Evolutionary conservation across 2,797 vertebrate genomes (phyloP).

Genomic region (Cyclopterus lumpus): DNA sequence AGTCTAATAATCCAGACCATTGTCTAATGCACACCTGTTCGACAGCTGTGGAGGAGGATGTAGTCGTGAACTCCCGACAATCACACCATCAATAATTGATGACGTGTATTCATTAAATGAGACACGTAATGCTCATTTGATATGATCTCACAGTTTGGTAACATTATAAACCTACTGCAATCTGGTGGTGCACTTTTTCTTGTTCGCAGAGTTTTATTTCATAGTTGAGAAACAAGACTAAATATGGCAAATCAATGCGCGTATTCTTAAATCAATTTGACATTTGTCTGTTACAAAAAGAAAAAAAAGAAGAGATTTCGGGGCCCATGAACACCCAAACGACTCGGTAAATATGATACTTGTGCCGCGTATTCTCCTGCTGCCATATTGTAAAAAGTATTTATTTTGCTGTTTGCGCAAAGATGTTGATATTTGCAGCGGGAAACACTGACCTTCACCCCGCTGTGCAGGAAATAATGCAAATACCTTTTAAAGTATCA

Average conservation of each 20-base stretch:
- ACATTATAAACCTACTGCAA: not conserved
- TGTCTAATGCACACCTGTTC: not conserved
- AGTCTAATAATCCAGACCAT: not conserved
- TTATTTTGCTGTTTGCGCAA: slow-evolving; percentile 59
- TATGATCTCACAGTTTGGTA: not conserved
- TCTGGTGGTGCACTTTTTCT: not conserved
- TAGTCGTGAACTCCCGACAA: not conserved
- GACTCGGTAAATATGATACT: slow-evolving; percentile 29
- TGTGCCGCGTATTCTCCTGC: slow-evolving; percentile 45
- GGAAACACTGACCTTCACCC: slow-evolving; percentile 62
- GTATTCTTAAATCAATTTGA: not conserved
- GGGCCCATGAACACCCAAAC: slow-evolving; percentile 27
- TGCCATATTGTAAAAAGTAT: slow-evolving; percentile 37
- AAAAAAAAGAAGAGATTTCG: slow-evolving; percentile 11
- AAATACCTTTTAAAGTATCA: slow-evolving; percentile 60
- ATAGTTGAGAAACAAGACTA: slow-evolving; percentile 15
- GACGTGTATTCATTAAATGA: not conserved
- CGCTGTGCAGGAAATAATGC: slow-evolving; percentile 58
- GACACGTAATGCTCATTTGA: not conserved
- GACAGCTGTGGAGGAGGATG: not conserved
- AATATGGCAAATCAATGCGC: not conserved
- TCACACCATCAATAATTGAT: not conserved
- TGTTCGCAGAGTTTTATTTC: not conserved
- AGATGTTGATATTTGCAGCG: slow-evolving; percentile 40
- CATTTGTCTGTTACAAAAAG: no score